A percentile compares a stretch with the other conserved stretches of the same genome.
Evolutionary conservation across 2,888 invertebrate species (phyloP).

Genomic region (Eledona agricola): DNA sequence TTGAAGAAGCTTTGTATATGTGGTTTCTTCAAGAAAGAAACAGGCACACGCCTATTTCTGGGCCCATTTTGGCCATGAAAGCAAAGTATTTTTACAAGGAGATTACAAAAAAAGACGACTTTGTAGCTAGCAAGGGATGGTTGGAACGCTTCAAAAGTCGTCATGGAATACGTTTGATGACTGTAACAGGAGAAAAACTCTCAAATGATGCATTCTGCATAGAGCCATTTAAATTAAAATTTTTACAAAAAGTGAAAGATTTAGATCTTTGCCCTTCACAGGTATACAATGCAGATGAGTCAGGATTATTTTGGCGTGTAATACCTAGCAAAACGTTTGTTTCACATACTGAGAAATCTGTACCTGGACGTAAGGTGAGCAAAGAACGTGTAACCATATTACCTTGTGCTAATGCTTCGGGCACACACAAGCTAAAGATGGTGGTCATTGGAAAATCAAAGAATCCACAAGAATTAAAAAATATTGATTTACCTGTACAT

Average conservation of each 20-base stretch:
- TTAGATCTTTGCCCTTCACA: conserved; percentile 25
- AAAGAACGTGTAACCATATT: conserved; percentile 47
- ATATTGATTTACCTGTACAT: conserved; percentile 13
- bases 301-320: conserved; percentile 19
- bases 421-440: conserved; percentile 45
- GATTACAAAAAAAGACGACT: conserved; percentile 24
- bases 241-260: conserved; percentile 36
- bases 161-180: conserved; percentile 37
- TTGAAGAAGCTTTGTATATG: conserved; percentile 41
- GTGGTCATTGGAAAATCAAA: conserved; percentile 47
- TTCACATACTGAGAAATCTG: conserved; percentile 35
- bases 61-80: conserved; percentile 25
- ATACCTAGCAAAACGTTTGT: conserved; percentile 34
- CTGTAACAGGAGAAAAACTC: conserved; percentile 34
- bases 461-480: conserved; percentile 46
- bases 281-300: conserved; percentile 36
- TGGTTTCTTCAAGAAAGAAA: conserved; percentile 42
- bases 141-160: conserved; percentile 37
- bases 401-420: conserved; percentile 48
- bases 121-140: conserved; percentile 39
- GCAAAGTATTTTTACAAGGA: conserved; percentile 26
- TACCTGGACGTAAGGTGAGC: conserved; percentile 40
- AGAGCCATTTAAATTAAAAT: conserved; percentile 45
- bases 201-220: conserved; percentile 31
- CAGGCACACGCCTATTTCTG: conserved; percentile 21